phyloP scores from a whole-genome alignment of 2,888 invertebrate genomes.

The Melinopterus prodromus region DNA sequence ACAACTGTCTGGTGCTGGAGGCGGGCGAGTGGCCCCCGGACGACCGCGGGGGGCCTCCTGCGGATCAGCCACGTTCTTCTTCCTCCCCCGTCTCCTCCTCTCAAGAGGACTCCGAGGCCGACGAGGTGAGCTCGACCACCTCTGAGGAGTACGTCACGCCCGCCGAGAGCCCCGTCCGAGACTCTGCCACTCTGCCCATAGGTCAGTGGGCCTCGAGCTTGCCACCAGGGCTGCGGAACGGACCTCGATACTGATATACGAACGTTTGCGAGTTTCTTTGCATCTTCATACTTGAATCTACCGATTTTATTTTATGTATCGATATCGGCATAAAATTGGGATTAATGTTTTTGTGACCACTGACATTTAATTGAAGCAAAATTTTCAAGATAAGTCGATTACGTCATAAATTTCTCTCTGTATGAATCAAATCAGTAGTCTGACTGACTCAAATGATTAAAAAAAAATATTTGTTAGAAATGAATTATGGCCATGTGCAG shows the following conservation, averaged over 20 bases:
- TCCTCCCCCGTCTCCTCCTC: constrained; percentile 30
- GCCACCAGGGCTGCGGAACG: constrained; percentile 27
- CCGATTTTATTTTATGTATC: not conserved
- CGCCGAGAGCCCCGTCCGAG: constrained; percentile 48
- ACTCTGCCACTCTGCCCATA: constrained; percentile 58
- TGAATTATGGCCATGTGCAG: too few relatives aligned
- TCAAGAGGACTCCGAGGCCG: constrained; percentile 26
- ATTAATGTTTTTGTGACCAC: not conserved
- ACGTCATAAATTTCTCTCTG: too few relatives aligned
- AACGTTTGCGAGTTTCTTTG: not conserved
- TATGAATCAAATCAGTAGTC: too few relatives aligned
- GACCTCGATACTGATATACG: not conserved
- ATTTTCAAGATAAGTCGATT: too few relatives aligned
- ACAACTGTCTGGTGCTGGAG: constrained; percentile 56
- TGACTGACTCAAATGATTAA: too few relatives aligned
- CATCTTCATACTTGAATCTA: not conserved
- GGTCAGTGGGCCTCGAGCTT: constrained; percentile 55
- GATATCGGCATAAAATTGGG: not conserved
- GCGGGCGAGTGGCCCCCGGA: constrained; percentile 54
- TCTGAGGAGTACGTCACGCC: constrained; percentile 49
- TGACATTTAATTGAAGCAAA: not conserved
- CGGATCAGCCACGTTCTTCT: constrained; percentile 9
- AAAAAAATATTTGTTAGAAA: too few relatives aligned
- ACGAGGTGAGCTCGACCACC: constrained; percentile 40
- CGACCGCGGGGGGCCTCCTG: constrained; percentile 46